Base-by-base conservation (phyloP, 2,797 vertebrate species). In the Salmo trutta region DNA sequence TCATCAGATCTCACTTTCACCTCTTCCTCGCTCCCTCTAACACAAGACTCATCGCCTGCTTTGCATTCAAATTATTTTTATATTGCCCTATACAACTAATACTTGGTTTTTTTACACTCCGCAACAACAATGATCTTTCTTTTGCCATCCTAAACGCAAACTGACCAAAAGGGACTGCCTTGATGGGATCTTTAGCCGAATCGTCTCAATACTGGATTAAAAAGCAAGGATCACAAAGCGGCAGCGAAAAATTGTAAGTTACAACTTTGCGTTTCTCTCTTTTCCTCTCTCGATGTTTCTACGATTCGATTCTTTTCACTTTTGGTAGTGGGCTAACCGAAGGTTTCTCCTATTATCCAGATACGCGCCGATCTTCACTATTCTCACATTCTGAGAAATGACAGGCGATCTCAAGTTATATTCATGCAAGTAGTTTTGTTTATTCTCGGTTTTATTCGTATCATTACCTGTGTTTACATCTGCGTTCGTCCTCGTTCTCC, bases 1-100 rank as follows among this genome's bases (percentile, higher is more conserved):
- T 97, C 97, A 97, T 96, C 96, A 98, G 97, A 97, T 98, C 96
- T 97, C 96, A 97, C 96, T 97, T 96, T 97, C 96, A 96, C 96
- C 96, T 97, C 96, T 96, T 96, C 92, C 95, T 95, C 94, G 93
- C 94, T 94, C 92, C 95, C 95, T 94, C 95, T 93, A 93, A 95
- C 95, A 95, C 96, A 93, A 94, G 94, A 95, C 93, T 94, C 95
- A 94, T 94, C 95, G 95, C 95, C 95, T 93, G 95, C 96, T 96
- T 96, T 96, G 95, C 96, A 96, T 96, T 95, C 95, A 95, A 96
- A 96, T 96, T 96, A 96, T 96, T 95, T 96, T 95, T 94, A 95
- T 95, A 95, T 94, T 90, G 93, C 94, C 94, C 94, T 95, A 47
- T 95, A 93, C 93, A 94, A 95, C 93, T 95, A 95, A 94, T 93